These are phyloP conservation scores for Thoracochromis brauschi DNA, from an alignment of 2,113 vertebrate species.

Conservation along the genomic window DNA sequence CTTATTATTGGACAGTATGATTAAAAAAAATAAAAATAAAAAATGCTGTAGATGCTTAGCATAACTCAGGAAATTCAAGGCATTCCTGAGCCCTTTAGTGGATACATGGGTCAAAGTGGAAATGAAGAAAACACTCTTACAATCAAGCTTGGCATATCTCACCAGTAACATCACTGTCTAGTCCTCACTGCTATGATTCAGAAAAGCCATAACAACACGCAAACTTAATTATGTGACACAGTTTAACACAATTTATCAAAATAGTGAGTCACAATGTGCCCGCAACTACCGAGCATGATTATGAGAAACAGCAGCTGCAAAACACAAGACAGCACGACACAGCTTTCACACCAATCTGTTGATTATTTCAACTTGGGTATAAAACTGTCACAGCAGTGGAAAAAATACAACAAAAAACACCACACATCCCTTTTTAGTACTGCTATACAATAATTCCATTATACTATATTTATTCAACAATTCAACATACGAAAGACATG, in stretches of 20 bases:
- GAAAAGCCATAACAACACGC: background rate
- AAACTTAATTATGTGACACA: background rate
- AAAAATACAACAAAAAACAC: background rate
- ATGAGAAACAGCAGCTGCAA: slow-evolving; percentile 25
- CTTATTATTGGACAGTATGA: background rate
- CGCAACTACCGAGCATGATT: background rate
- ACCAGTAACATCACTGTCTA: background rate
- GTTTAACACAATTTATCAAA: background rate
- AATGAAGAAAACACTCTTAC: background rate
- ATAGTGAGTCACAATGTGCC: slow-evolving; percentile 11
- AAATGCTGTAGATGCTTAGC: slow-evolving; percentile 5
- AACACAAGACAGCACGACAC: background rate
- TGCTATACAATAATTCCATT: background rate
- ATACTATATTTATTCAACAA: background rate
- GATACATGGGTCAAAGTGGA: background rate
- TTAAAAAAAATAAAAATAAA: background rate
- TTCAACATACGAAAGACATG: background rate
- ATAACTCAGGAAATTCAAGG: slow-evolving; percentile 31
- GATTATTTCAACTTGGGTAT: background rate
- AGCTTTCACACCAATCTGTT: slow-evolving; percentile 3
- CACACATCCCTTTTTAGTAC: background rate
- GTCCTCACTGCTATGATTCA: background rate
- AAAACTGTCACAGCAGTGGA: background rate
- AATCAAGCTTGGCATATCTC: background rate
- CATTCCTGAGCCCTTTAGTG: slow-evolving; percentile 35